These are phyloP conservation scores for Papilio helenus DNA, from an alignment of 1,140 invertebrate genomes.

Conservation along the genomic window DNA sequence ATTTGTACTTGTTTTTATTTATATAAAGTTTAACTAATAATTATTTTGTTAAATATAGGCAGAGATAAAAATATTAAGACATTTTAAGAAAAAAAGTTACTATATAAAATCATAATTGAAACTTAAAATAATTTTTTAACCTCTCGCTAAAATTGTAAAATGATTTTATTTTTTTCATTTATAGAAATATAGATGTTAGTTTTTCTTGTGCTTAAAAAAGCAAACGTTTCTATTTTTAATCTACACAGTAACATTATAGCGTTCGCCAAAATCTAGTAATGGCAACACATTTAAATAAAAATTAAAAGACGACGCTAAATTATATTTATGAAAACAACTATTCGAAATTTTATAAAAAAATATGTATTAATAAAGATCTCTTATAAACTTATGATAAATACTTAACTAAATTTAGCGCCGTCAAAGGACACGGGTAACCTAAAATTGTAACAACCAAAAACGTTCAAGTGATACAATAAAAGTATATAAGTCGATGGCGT, in stretches of 20 bases:
- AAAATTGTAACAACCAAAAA: slow-evolving; percentile 75
- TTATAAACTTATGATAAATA: slow-evolving; percentile 55
- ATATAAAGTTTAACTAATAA: slow-evolving; percentile 29
- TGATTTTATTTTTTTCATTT: background rate
- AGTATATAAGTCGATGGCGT: slow-evolving; percentile 83
- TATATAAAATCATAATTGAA: slow-evolving; percentile 19
- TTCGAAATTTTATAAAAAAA: slow-evolving; percentile 50
- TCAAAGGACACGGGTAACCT: slow-evolving; percentile 64
- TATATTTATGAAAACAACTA: slow-evolving; percentile 42
- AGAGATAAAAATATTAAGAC: background rate
- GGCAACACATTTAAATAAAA: slow-evolving; percentile 3
- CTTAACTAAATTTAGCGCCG: slow-evolving; percentile 67
- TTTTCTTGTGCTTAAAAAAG: slow-evolving; percentile 14
- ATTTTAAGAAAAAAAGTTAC: background rate
- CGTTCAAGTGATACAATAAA: slow-evolving; percentile 78
- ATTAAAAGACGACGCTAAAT: slow-evolving; percentile 63
- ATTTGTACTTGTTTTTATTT: slow-evolving; percentile 38
- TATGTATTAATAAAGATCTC: slow-evolving; percentile 48
- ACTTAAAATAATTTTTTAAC: slow-evolving; percentile 20
- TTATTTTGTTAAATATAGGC: slow-evolving; percentile 6
- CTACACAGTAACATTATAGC: slow-evolving; percentile 13
- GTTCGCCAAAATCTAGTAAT: slow-evolving; percentile 16
- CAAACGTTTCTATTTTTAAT: slow-evolving; percentile 9
- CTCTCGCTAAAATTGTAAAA: slow-evolving; percentile 22
- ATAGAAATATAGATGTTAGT: background rate